Percentiles rank a stretch among this genome's conserved stretches.
Evolutionary conservation across 2,113 vertebrate species (phyloP).

Genomic region (Callorhinus ursinus): DNA sequence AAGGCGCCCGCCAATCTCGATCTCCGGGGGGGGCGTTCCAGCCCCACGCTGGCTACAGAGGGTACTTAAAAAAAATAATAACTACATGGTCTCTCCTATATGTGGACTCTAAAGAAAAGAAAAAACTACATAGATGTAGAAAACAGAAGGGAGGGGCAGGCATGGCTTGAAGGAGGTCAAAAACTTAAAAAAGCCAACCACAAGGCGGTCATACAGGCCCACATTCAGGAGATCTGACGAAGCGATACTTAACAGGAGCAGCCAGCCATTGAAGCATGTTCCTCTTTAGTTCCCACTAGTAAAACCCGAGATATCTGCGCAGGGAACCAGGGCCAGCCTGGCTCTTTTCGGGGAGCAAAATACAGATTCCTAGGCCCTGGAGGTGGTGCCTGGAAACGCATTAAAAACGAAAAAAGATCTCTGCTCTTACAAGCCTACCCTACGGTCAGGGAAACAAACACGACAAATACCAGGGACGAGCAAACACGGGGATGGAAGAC

Average conservation of each 20-base stretch:
- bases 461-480: too few species aligned
- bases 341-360: neutral
- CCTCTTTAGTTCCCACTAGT: neutral
- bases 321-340: neutral
- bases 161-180: neutral
- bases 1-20: neutral
- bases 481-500: too few species aligned
- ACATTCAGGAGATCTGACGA: fast-evolving
- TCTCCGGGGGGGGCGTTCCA: neutral
- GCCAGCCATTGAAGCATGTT: neutral
- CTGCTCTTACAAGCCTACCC: neutral
- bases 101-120: neutral
- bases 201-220: too few species aligned
- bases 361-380: neutral
- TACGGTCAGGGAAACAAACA: too few species aligned
- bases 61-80: neutral
- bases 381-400: neutral
- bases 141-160: neutral
- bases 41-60: neutral
- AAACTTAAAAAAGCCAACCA: neutral
- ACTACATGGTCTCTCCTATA: neutral
- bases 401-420: too few species aligned
- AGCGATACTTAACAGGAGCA: neutral
- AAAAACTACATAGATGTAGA: neutral
- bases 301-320: neutral